Conservation (phyloP, 2,113 vertebrate species). For the Cepphus grylle region DNA sequence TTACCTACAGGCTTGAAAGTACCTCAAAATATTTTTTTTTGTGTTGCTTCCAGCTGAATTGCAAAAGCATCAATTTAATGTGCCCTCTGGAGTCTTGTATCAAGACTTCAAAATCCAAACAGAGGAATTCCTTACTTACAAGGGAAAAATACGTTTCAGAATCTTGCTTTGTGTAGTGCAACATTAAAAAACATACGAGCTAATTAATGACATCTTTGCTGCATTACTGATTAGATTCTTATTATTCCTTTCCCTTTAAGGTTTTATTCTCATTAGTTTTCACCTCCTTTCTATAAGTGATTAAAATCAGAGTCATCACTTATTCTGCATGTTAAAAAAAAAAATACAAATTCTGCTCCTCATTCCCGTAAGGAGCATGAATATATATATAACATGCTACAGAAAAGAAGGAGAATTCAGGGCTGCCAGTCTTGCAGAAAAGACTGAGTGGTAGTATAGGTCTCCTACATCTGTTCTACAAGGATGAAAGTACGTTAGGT, state of each 20-base stretch:
- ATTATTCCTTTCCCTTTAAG: neutral
- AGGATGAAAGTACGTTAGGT: fast-evolving
- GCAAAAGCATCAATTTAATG: neutral
- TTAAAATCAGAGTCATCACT: neutral
- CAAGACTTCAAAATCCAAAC: neutral
- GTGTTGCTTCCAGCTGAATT: neutral
- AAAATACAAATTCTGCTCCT: neutral
- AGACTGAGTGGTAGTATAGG: conserved; percentile 68
- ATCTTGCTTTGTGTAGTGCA: neutral
- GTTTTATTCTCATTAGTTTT: neutral
- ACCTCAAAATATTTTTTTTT: neutral
- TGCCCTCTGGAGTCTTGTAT: neutral
- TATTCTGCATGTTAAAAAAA: conserved; percentile 42
- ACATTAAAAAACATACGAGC: neutral
- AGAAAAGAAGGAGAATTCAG: conserved; percentile 62
- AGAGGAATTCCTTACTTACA: neutral
- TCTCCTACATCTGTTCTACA: conserved; percentile 31
- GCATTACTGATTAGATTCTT: neutral
- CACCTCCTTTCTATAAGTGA: neutral
- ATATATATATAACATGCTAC: conserved; percentile 25
- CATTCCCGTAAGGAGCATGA: conserved; percentile 5
- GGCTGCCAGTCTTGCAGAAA: conserved; percentile 46
- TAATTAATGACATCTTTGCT: neutral
- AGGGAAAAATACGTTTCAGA: neutral
- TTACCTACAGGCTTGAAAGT: neutral